These are phyloP conservation scores for Aplysina aerophoba DNA, from an alignment of 37 sponge, comb jelly and placozoan species.

Conservation along the genomic window DNA sequence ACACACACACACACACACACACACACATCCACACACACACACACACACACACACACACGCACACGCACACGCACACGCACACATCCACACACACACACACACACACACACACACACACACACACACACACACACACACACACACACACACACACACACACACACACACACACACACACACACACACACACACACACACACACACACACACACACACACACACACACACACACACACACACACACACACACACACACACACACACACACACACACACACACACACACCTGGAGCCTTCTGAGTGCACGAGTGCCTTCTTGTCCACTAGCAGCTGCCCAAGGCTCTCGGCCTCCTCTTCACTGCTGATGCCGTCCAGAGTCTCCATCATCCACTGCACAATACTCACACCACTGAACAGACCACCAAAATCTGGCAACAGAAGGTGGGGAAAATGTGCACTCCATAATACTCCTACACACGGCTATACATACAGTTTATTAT, in stretches of 20 bases:
- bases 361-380: slow-evolving; percentile 58
- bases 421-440: slow-evolving; percentile 51
- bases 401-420: slow-evolving; percentile 70
- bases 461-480: no score
- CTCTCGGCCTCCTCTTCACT: slow-evolving; percentile 58
- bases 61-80: background rate
- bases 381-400: slow-evolving; percentile 73
- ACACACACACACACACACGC: background rate
- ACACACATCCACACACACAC: background rate
- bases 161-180: no score
- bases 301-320: slow-evolving; percentile 70
- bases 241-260: background rate
- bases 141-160: no score
- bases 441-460: background rate
- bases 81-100: no score
- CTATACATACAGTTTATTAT: no score
- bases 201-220: background rate
- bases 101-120: no score
- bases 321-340: slow-evolving; percentile 73
- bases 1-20: background rate
- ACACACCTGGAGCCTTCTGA: slow-evolving; percentile 80
- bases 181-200: no score
- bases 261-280: background rate
- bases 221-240: background rate
- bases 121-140: no score